Conservation (phyloP, 2,888 invertebrate species). For the Bimastos eiseni region DNA sequence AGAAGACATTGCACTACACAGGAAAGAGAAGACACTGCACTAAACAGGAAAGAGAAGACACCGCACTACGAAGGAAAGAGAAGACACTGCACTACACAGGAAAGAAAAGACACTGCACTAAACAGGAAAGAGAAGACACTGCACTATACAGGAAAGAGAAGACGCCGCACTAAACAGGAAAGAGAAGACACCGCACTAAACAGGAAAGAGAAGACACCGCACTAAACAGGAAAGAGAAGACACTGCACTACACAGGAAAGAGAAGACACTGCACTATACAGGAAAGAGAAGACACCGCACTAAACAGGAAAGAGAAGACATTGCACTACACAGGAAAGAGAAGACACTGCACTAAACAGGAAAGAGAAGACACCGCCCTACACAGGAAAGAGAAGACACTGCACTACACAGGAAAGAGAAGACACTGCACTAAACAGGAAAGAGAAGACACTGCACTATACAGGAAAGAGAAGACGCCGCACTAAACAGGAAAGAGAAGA, state of each 20-base stretch:
- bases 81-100: constrained; percentile 48
- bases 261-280: not conserved
- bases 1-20: not conserved
- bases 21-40: too few species aligned
- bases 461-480: too few species aligned
- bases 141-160: too few species aligned
- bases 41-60: constrained; percentile 41
- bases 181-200: constrained; percentile 45
- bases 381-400: too few species aligned
- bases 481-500: constrained; percentile 45
- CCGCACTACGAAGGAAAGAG: too few species aligned
- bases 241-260: constrained; percentile 45
- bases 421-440: constrained; percentile 45
- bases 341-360: constrained; percentile 48
- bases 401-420: constrained; percentile 45
- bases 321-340: too few species aligned
- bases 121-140: constrained; percentile 25
- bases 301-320: constrained; percentile 41
- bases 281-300: too few species aligned
- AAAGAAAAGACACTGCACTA: constrained; percentile 44
- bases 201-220: constrained; percentile 23
- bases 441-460: not conserved
- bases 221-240: constrained; percentile 45
- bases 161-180: constrained; percentile 47
- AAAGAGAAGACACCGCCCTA: not conserved